Evolutionary conservation across 1,140 invertebrate species (phyloP).

Genomic region (Pomacea maculata): DNA sequence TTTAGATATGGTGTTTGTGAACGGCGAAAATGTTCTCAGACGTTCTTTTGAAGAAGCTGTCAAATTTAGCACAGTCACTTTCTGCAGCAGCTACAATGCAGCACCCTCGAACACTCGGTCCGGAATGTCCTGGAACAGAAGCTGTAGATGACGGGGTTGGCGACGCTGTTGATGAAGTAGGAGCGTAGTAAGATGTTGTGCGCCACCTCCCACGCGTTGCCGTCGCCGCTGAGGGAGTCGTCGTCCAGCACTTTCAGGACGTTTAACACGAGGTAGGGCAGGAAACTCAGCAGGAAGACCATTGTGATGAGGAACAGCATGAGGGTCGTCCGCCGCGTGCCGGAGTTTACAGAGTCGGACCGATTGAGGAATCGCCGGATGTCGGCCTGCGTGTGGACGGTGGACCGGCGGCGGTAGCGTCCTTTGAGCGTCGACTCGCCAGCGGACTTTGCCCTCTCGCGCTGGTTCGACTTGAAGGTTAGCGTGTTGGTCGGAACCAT

Average conservation of each 20-base stretch:
- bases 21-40: no score
- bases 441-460: no score
- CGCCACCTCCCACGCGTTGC: slow-evolving; percentile 13
- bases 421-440: neutral
- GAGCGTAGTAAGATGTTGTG: slow-evolving; percentile 38
- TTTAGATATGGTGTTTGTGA: no score
- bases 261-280: slow-evolving; percentile 42
- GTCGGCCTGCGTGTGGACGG: slow-evolving; percentile 8
- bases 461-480: no score
- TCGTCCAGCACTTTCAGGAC: slow-evolving; percentile 28
- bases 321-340: slow-evolving; percentile 25
- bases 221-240: slow-evolving; percentile 28
- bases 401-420: slow-evolving; percentile 16
- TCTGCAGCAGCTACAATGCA: slow-evolving; percentile 20
- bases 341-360: slow-evolving; percentile 15
- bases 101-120: slow-evolving; percentile 33
- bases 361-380: slow-evolving; percentile 12
- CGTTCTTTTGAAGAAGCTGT: no score
- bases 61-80: neutral
- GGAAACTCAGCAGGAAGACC: slow-evolving; percentile 42
- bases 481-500: no score
- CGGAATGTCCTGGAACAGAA: slow-evolving; percentile 42
- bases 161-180: slow-evolving; percentile 48
- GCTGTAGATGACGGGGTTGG: slow-evolving; percentile 50
- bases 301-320: slow-evolving; percentile 44